Base-by-base conservation (phyloP, 2,888 invertebrate genomes). In the Notodonta ziczac region DNA sequence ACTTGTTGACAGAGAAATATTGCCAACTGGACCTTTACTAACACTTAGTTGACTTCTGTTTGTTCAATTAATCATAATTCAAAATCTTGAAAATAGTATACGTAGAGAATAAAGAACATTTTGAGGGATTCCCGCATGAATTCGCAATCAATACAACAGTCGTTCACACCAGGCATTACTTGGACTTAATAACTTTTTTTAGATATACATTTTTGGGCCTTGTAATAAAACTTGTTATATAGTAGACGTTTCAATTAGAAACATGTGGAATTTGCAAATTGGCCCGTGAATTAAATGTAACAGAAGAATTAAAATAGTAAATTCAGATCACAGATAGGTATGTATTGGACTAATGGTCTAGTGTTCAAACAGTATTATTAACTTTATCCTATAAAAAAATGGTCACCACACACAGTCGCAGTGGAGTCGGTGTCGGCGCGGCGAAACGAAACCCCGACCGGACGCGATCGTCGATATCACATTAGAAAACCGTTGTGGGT, bases 401-500 rank as follows among this genome's bases (percentile, higher is more conserved):
- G 73, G 79, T 76, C 74, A 78, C 72, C 70, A 65, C 70, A 65
- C 70, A 68, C 65, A 67, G 77, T 71, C 70, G 73, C 68, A 68
- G 59, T 69, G 67, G 63, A 72, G 73, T 69, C 24, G 24, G 24
- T 24, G 24, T 24, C 60, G 63, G 67, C 67, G 74, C 74, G 69
- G 81, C 71, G 70, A 80, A 85, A 84, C 79, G 78, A 85, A 85
- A 85, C 82, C 79, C 72, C 71, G 74, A 76, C 83, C 86, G 83
- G 84, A 84, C 80, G 80, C 73, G 77, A 73, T 80, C 75, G 75
- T 63, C 74, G 85, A 85, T 86, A 87, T 81, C 84, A 81, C 84
- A 82, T 88, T 88, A 87, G 87, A 89, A 75, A 89, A 88, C 85
- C 80, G 84, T 81, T 83, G 78, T 67, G 72, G 69, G 67, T 62